A percentile compares a stretch with the other conserved stretches of the same genome.
These are phyloP conservation scores for Hypolimnas misippus DNA, from an alignment of 2,888 invertebrate species.

Conservation along the genomic window DNA sequence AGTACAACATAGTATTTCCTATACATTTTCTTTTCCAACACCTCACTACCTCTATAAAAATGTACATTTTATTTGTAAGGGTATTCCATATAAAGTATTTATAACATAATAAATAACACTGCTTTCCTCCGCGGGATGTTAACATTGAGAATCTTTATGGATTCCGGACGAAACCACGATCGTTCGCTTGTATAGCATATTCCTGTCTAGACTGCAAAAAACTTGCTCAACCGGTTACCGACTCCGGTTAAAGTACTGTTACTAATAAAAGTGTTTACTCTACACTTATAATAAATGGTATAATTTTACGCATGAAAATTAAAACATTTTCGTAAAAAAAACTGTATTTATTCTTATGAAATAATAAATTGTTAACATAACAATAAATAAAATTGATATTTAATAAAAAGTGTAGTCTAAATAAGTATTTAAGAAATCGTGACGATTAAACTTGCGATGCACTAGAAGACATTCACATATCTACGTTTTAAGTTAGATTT, in stretches of 20 bases:
- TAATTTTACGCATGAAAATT: too few species aligned
- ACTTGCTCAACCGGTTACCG: constrained; percentile 35
- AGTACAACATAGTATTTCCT: not conserved
- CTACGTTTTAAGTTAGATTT: too few species aligned
- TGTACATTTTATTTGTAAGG: not conserved
- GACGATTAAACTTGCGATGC: too few species aligned
- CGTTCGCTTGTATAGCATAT: constrained; percentile 24
- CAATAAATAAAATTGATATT: too few species aligned
- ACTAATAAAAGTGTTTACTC: constrained; percentile 14
- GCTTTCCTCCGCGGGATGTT: not conserved
- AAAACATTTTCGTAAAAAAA: too few species aligned
- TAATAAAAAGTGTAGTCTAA: too few species aligned
- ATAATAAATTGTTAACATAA: too few species aligned
- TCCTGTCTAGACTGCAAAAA: constrained; percentile 39
- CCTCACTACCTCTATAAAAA: not conserved
- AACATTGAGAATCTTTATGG: constrained; percentile 7
- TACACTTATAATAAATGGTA: not conserved
- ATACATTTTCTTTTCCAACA: not conserved
- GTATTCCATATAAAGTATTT: constrained; percentile 8
- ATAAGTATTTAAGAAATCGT: too few species aligned
- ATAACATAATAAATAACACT: constrained; percentile 1
- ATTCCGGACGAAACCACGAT: constrained; percentile 19
- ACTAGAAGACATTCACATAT: too few species aligned
- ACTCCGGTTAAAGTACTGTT: constrained; percentile 28
- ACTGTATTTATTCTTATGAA: too few species aligned